Percentiles rank a stretch among this genome's conserved stretches.
phyloP scores from a whole-genome alignment of 1,140 invertebrate genomes.

The Myzus persicae region DNA sequence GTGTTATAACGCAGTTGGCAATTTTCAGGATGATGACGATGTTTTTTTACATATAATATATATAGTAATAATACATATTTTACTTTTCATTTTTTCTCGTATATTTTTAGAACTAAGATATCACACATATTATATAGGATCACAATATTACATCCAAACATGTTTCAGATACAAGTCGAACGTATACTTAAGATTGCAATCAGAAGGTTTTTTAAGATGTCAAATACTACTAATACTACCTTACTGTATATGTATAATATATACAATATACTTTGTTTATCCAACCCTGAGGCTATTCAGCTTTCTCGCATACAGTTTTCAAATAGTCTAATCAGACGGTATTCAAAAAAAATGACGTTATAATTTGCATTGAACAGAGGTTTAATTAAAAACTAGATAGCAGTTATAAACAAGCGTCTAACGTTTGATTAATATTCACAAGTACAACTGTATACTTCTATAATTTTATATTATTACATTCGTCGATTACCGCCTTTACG shows the following conservation, averaged over 20 bases:
- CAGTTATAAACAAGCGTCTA: neutral
- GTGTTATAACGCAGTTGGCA: constrained; percentile 23
- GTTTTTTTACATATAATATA: neutral
- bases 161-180: neutral
- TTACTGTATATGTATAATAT: neutral
- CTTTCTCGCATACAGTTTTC: constrained; percentile 2
- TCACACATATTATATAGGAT: neutral
- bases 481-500: neutral
- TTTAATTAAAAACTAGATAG: constrained; percentile 22
- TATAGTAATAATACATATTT: neutral
- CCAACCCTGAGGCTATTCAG: neutral
- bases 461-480: neutral
- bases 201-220: neutral
- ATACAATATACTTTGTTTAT: constrained; percentile 23
- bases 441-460: neutral
- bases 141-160: neutral
- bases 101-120: constrained; percentile 16
- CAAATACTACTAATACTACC: neutral
- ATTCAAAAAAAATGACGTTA: neutral
- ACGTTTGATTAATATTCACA: neutral
- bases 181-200: neutral
- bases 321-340: neutral
- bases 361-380: neutral
- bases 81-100: neutral
- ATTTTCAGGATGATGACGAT: constrained; percentile 23